Evolutionary conservation across 2,797 vertebrate genomes (phyloP).

Genomic region (Cheirogaleus major): DNA sequence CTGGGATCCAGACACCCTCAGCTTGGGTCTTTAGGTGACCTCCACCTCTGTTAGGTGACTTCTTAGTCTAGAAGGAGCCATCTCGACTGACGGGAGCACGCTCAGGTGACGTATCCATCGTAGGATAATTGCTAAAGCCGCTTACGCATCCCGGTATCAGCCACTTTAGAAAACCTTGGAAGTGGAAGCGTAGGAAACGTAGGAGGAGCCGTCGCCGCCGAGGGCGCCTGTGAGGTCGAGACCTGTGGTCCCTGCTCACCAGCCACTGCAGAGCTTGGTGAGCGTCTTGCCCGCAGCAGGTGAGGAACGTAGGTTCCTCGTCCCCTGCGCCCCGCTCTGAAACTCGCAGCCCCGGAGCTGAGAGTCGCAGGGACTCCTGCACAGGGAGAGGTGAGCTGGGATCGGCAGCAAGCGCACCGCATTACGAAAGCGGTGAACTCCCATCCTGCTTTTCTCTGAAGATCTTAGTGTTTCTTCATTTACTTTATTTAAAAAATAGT

Average conservation of each 20-base stretch:
- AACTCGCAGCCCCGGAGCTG: neutral
- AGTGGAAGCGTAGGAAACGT: neutral
- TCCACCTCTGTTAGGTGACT: neutral
- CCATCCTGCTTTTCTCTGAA: neutral
- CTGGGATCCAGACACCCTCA: neutral
- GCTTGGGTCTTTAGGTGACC: neutral
- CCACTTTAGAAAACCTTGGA: rapidly evolving
- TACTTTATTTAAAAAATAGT: neutral
- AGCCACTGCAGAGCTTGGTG: neutral
- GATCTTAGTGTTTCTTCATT: neutral
- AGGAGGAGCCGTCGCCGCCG: rapidly evolving
- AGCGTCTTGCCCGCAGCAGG: neutral
- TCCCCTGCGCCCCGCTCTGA: neutral
- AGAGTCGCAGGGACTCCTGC: neutral
- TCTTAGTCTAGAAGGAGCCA: neutral
- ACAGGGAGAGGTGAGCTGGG: neutral
- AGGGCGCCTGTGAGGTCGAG: neutral
- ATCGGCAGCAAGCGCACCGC: neutral
- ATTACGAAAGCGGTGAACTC: neutral
- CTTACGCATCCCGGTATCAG: rapidly evolving
- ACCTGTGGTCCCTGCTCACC: rapidly evolving
- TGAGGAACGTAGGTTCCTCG: neutral
- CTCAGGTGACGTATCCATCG: rapidly evolving
- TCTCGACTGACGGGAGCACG: neutral
- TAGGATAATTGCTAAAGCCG: neutral